A percentile compares a stretch with the other conserved stretches of the same genome.
phyloP scores from a whole-genome alignment of 2,113 vertebrate species.

The Brachyhypopomus occidentalis region DNA sequence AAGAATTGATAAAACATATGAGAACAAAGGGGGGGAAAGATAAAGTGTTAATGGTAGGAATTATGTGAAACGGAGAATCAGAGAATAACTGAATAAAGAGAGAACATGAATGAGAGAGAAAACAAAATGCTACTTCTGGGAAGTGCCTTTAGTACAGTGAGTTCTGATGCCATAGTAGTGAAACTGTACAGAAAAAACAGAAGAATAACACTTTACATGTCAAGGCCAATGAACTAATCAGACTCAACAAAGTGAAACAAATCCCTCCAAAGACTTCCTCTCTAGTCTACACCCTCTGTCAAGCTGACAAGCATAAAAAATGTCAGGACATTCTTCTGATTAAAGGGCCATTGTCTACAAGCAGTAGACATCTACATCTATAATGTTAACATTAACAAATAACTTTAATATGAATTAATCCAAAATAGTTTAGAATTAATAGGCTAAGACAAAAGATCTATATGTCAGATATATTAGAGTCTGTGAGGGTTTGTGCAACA shows the following conservation, averaged over 20 bases:
- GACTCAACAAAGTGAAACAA: conserved; percentile 47
- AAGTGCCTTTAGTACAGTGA: conserved; percentile 45
- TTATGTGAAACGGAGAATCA: not conserved
- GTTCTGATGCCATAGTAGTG: conserved; percentile 58
- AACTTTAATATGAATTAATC: not conserved
- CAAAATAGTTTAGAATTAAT: not conserved
- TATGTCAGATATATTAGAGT: not conserved
- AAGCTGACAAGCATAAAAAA: conserved; percentile 34
- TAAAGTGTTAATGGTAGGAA: not conserved
- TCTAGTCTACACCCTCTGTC: conserved; percentile 45
- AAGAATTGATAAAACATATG: not conserved
- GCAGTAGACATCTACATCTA: not conserved
- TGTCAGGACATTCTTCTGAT: conserved; percentile 35
- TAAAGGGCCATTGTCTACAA: conserved; percentile 19
- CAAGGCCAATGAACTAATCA: conserved; percentile 53
- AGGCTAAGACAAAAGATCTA: not conserved
- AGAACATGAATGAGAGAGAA: not conserved
- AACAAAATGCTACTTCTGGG: not conserved
- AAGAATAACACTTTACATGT: conserved; percentile 46
- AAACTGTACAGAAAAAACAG: conserved; percentile 25
- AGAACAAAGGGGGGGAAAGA: not conserved
- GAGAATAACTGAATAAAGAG: not conserved
- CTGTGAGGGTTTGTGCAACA: not conserved
- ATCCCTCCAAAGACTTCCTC: conserved; percentile 39
- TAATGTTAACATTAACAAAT: not conserved